phyloP scores from a whole-genome alignment of 2,797 vertebrate species.

The Enteromius afrohamiltoni region DNA sequence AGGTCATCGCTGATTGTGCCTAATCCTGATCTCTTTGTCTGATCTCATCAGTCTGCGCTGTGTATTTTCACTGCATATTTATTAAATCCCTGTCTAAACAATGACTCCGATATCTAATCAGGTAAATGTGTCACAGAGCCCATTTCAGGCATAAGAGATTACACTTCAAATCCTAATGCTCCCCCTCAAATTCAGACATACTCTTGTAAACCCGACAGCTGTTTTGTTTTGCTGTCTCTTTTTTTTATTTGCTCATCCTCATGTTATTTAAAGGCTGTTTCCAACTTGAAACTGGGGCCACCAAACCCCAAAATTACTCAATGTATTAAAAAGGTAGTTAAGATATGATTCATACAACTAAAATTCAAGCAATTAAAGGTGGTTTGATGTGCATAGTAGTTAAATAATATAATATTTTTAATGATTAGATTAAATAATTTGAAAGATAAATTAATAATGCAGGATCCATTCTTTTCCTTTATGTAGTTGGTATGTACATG shows the following conservation, averaged over 20 bases:
- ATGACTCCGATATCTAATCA: background rate
- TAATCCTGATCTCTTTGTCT: conserved; percentile 14
- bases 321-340: background rate
- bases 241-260: background rate
- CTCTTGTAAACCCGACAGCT: conserved; percentile 1
- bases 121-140: background rate
- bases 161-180: background rate
- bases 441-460: no score
- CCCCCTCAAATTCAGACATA: conserved; percentile 7
- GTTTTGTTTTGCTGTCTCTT: background rate
- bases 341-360: background rate
- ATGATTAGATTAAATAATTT: no score
- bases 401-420: no score
- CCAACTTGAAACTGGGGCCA: background rate
- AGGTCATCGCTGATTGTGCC: background rate
- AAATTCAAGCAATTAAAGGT: no score
- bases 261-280: background rate
- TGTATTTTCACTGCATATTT: background rate
- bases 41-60: background rate
- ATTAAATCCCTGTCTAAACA: conserved; percentile 27
- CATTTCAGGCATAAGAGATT: conserved; percentile 2
- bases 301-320: background rate
- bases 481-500: background rate
- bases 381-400: no score
- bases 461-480: background rate